Conservation (phyloP, 2,113 vertebrate species). For the Ceyx margarethae region DNA sequence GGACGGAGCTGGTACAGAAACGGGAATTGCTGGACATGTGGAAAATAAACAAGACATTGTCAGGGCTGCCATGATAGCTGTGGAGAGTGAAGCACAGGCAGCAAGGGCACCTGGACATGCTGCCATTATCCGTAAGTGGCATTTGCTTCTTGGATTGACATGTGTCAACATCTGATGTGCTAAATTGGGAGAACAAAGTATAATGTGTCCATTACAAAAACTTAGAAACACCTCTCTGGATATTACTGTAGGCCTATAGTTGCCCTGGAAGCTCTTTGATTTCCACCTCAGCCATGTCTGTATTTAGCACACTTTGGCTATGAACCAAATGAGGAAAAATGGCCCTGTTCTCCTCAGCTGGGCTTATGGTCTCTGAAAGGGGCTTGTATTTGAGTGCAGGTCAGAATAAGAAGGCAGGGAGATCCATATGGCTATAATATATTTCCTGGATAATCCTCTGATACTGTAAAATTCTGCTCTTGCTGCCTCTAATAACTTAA, state of each 20-base stretch:
- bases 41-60: neutral
- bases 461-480: neutral
- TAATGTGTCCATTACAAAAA: neutral
- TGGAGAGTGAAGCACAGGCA: neutral
- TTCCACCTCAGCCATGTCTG: neutral
- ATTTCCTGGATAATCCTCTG: neutral
- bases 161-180: neutral
- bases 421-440: neutral
- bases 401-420: neutral
- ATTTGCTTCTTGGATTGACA: neutral
- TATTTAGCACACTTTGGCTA: neutral
- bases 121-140: neutral
- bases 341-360: neutral
- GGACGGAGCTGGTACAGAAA: neutral
- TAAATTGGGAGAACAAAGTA: neutral
- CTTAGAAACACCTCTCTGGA: neutral
- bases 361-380: neutral
- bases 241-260: accelerated
- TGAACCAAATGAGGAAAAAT: neutral
- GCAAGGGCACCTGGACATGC: neutral
- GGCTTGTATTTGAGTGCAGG: neutral
- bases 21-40: neutral
- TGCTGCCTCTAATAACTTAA: neutral
- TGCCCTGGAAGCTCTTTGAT: neutral
- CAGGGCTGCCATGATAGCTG: neutral